Conservation (phyloP, 2,113 vertebrate species). For the Hippocampus zosterae region DNA sequence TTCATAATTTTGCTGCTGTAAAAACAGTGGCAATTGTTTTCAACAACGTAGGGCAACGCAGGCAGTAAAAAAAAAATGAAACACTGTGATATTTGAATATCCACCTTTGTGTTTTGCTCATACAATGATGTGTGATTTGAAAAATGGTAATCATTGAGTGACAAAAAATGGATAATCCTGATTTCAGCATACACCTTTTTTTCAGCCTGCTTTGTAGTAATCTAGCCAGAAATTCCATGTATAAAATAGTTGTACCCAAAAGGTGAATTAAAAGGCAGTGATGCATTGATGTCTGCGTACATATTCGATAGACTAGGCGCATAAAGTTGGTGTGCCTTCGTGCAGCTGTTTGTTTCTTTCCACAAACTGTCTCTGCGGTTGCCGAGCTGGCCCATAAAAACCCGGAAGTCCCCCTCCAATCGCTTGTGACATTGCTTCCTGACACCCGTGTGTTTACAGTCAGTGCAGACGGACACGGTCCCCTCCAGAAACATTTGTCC, state of each 20-base stretch:
- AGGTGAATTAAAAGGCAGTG: background rate
- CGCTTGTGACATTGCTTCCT: slow-evolving; percentile 66
- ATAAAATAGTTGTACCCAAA: background rate
- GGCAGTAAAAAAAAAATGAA: no score
- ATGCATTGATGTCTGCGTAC: background rate
- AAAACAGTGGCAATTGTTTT: no score
- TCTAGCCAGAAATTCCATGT: background rate
- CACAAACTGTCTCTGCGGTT: slow-evolving; percentile 51
- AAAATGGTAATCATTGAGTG: background rate
- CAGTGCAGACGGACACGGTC: slow-evolving; percentile 36
- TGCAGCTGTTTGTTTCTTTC: slow-evolving; percentile 62
- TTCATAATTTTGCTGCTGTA: no score
- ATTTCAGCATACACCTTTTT: background rate
- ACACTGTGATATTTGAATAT: no score
- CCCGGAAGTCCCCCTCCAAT: slow-evolving; percentile 64
- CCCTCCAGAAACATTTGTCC: slow-evolving; percentile 66
- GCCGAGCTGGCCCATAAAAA: slow-evolving; percentile 48
- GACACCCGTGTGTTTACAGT: slow-evolving; percentile 68
- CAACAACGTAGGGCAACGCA: no score
- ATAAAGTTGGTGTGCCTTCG: slow-evolving; percentile 35
- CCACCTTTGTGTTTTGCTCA: no score
- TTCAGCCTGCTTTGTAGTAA: background rate
- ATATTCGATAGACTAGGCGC: background rate
- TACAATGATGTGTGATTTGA: background rate
- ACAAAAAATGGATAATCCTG: background rate